phyloP scores from a whole-genome alignment of 2,113 vertebrate species.

The Mystacornis crossleyi region DNA sequence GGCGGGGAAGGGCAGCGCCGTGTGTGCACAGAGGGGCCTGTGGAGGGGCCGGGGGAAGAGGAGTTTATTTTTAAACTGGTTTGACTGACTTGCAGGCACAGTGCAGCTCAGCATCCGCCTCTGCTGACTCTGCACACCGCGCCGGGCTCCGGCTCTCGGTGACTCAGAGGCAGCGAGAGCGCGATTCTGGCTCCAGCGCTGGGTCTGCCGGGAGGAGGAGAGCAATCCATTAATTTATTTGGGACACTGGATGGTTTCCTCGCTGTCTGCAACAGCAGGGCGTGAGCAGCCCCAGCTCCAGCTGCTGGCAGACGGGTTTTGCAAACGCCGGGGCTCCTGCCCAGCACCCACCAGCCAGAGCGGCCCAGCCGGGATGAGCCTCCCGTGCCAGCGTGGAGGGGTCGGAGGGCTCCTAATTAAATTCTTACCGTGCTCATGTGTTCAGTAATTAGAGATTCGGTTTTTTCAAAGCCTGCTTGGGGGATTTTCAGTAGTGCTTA shows the following conservation, averaged over 20 bases:
- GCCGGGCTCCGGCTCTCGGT: not conserved
- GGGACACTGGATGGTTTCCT: conserved; percentile 54
- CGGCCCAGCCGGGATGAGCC: rapidly evolving
- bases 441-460: not conserved
- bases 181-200: not conserved
- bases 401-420: rapidly evolving
- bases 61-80: conserved; percentile 48
- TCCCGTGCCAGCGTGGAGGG: rapidly evolving
- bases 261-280: conserved; percentile 26
- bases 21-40: not conserved
- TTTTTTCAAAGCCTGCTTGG: not conserved
- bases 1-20: rapidly evolving
- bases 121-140: conserved; percentile 15
- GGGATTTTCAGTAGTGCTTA: rapidly evolving
- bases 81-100: not conserved
- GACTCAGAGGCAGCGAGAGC: conserved; percentile 53
- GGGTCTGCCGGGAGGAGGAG: conserved; percentile 51
- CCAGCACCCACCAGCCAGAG: not conserved
- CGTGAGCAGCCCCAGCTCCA: conserved; percentile 20
- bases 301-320: conserved; percentile 13
- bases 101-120: not conserved
- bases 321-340: not conserved
- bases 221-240: conserved; percentile 53
- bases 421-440: not conserved
- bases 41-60: not conserved